These are phyloP conservation scores for Borostomias antarcticus DNA, from an alignment of 2,797 vertebrate species.

Conservation along the genomic window DNA sequence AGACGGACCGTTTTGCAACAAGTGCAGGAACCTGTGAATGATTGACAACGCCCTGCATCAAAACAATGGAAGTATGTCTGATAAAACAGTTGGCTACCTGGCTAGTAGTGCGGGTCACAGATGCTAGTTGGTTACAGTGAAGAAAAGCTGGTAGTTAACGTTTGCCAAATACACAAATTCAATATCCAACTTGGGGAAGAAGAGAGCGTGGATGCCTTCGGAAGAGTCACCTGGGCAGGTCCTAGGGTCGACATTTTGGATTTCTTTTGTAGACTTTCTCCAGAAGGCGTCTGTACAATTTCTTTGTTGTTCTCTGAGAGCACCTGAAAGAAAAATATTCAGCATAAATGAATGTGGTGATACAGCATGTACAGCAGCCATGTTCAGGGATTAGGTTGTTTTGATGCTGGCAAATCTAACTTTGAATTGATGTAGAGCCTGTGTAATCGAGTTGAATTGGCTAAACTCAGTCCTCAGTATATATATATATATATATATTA, in stretches of 20 bases:
- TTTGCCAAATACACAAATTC: too few species aligned
- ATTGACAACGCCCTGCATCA: not conserved
- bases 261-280: conserved; percentile 28
- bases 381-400: not conserved
- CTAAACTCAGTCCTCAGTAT: too few species aligned
- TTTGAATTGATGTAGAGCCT: too few species aligned
- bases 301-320: conserved; percentile 48
- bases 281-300: conserved; percentile 36
- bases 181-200: too few species aligned
- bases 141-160: too few species aligned
- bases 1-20: conserved; percentile 44
- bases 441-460: too few species aligned
- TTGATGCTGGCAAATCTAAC: too few species aligned
- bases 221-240: conserved; percentile 7
- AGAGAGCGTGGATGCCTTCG: conserved; percentile 33
- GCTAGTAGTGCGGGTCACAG: too few species aligned
- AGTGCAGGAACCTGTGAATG: conserved; percentile 34
- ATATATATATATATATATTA: too few species aligned
- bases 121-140: too few species aligned
- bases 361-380: not conserved
- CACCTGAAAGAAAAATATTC: conserved; percentile 27
- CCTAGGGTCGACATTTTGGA: conserved; percentile 32
- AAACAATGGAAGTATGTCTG: not conserved
- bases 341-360: not conserved
- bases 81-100: too few species aligned